Percentiles rank a stretch among this genome's conserved stretches.
Conservation (phyloP, 2,797 vertebrate species). For the Threskiornis aethiopicus region DNA sequence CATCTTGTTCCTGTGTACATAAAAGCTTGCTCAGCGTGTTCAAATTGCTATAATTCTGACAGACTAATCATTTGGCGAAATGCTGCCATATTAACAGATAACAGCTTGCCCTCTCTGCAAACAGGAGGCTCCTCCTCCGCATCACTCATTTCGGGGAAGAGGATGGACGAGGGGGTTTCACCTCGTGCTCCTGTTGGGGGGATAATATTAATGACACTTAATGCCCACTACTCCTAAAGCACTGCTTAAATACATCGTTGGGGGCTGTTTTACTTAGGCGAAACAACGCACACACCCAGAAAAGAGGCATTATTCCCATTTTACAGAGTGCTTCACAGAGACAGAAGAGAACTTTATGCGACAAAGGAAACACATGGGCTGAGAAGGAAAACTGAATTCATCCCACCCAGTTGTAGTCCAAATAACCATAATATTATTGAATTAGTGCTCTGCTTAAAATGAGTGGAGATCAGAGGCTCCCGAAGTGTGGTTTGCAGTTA, state of each 20-base stretch:
- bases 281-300: neutral
- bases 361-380: neutral
- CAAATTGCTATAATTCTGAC: conserved; percentile 31
- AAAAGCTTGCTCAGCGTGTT: conserved; percentile 15
- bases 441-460: neutral
- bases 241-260: neutral
- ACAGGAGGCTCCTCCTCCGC: neutral
- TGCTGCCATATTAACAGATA: conserved; percentile 13
- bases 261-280: neutral
- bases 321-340: neutral
- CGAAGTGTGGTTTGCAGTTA: neutral
- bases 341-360: neutral
- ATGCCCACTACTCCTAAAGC: neutral
- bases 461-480: neutral
- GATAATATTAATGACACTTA: neutral
- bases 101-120: conserved; percentile 22
- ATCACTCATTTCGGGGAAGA: neutral
- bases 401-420: neutral
- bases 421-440: neutral
- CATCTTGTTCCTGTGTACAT: conserved; percentile 27
- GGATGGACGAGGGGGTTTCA: neutral
- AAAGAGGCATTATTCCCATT: neutral
- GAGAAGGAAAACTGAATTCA: neutral
- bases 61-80: conserved; percentile 41
- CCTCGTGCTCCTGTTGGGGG: neutral